A percentile compares a stretch with the other conserved stretches of the same genome.
Evolutionary conservation across 2,113 vertebrate genomes (phyloP).

Genomic region (Arothron firmamentum): DNA sequence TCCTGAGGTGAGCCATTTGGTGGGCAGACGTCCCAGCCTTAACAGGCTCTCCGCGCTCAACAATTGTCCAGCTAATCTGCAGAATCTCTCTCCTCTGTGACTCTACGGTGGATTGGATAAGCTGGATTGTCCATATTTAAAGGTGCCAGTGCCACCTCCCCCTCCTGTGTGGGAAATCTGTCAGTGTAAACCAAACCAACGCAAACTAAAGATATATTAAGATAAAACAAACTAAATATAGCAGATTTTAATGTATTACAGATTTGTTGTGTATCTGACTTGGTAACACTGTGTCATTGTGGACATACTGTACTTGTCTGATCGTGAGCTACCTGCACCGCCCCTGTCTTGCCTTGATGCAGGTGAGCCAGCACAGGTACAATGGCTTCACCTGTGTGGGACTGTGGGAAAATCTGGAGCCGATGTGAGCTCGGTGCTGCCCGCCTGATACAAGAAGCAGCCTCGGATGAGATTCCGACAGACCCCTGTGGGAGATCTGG

Average conservation of each 20-base stretch:
- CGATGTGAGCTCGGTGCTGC: slow-evolving; percentile 1
- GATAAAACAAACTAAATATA: too few species aligned
- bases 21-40: slow-evolving; percentile 26
- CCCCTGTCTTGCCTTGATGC: slow-evolving; percentile 11
- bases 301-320: slow-evolving; percentile 14
- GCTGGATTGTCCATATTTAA: slow-evolving; percentile 38
- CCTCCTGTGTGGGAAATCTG: slow-evolving; percentile 22
- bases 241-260: slow-evolving; percentile 30
- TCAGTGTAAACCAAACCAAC: neutral
- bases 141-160: slow-evolving; percentile 23
- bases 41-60: slow-evolving; percentile 11
- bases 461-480: neutral
- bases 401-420: slow-evolving; percentile 33
- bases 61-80: slow-evolving; percentile 36
- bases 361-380: slow-evolving; percentile 34
- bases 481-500: slow-evolving; percentile 36
- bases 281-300: slow-evolving; percentile 19
- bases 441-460: slow-evolving; percentile 3
- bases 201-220: neutral
- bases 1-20: slow-evolving; percentile 20
- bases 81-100: slow-evolving; percentile 18
- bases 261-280: slow-evolving; percentile 28
- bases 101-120: slow-evolving; percentile 39
- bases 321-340: slow-evolving; percentile 1
- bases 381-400: slow-evolving; percentile 30